These are phyloP conservation scores for Apostichopus parvimensis DNA, from an alignment of 35 echinoderm and acorn worm genomes.

Conservation along the genomic window DNA sequence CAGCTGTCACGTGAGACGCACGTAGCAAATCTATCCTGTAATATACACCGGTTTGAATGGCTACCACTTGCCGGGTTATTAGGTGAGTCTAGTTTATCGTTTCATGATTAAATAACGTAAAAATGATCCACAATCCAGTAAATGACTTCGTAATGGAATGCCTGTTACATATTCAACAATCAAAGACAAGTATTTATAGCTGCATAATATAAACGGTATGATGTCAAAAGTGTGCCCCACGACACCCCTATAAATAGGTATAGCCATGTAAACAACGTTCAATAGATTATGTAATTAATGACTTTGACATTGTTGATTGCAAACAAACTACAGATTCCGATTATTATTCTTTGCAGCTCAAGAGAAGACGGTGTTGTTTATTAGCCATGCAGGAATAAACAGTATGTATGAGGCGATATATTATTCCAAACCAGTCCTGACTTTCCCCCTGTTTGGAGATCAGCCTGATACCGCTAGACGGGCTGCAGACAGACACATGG, in stretches of 20 bases:
- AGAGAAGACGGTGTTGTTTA: constrained; percentile 27
- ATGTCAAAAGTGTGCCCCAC: neutral
- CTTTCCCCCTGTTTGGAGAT: constrained; percentile 49
- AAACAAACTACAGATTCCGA: too few relatives aligned
- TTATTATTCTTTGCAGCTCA: constrained; percentile 4
- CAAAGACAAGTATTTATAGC: too few relatives aligned
- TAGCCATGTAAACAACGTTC: too few relatives aligned
- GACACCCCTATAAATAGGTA: too few relatives aligned
- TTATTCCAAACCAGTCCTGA: constrained; percentile 21
- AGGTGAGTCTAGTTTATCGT: neutral
- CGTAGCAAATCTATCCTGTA: neutral
- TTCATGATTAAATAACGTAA: too few relatives aligned
- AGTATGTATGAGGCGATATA: constrained; percentile 50
- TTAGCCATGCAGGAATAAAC: constrained; percentile 46
- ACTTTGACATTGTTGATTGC: too few relatives aligned
- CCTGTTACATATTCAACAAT: too few relatives aligned
- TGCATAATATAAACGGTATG: neutral
- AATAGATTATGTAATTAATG: too few relatives aligned
- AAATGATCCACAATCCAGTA: too few relatives aligned
- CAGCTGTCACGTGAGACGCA: neutral
- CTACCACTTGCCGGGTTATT: neutral
- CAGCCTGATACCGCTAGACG: constrained; percentile 1
- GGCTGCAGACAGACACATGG: constrained; percentile 1
- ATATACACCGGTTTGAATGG: constrained; percentile 8
- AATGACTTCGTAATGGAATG: too few relatives aligned